Evolutionary conservation across 2,797 vertebrate genomes (phyloP), one percentile per base, ranked within the genome.

Genomic region (Gambusia yucatana): DNA sequence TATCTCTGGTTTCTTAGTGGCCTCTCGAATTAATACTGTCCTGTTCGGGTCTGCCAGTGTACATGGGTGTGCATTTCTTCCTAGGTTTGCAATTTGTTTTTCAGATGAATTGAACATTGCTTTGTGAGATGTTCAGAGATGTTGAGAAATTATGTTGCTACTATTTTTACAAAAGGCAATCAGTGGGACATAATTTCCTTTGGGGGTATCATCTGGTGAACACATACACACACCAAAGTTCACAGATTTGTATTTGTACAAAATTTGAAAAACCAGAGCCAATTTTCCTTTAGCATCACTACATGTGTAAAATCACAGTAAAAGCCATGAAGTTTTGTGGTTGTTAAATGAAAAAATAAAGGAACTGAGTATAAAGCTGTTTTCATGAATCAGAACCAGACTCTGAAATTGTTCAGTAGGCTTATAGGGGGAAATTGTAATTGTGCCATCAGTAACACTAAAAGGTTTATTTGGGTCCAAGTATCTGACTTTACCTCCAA

Each of bases 351-450:
- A 43, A 69, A 69, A 70, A 71, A 43, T 44, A 69, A 73, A 75
- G 2, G n/a, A 20, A 47, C 28, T 30, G 10, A 22, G 36, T 52
- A 8, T 39, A 55, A 71, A 73, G n/a, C 43, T 5, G 61, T 75
- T 72, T 84, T 81, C 78, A 85, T 93, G 92, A 95, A 94, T 94
- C 92, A 93, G 94, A 94, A 91, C 91, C 92, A 91, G 88, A 87
- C 89, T 88, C 79, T 84, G 48, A 76, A 47, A 55, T 83, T 77
- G 65, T 83, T 82, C 76, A 82, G 22, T 16, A 44, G 39, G 84
- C 80, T 87, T 63, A 85, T 63, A 72, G 72, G 73, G 77, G 67
- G 50, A 69, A 55, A 77, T 84, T 88, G 82, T 39, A 39, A 39
- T 5, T 39, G 80, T 85, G 67, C 87, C 75, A 87, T 39, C 39